Percentiles rank a stretch among this genome's conserved stretches.
Evolutionary conservation across 2,888 invertebrate genomes (phyloP).

Genomic region (Clepsis dumicolana): DNA sequence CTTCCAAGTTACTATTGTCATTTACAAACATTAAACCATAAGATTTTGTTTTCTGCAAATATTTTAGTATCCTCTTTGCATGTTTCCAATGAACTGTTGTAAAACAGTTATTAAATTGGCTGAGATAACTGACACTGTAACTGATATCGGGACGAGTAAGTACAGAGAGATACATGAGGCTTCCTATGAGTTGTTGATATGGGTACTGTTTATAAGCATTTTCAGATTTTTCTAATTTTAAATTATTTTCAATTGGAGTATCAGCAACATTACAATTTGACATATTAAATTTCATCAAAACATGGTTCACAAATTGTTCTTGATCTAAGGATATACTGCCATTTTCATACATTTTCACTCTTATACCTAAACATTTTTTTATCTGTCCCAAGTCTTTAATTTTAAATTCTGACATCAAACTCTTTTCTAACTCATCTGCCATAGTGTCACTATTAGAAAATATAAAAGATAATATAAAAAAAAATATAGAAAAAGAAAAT

Average conservation of each 20-base stretch:
- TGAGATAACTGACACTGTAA: not conserved
- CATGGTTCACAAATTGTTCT: slow-evolving; percentile 10
- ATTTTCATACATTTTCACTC: slow-evolving; percentile 15
- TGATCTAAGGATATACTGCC: slow-evolving; percentile 23
- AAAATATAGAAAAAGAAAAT: too few relatives aligned
- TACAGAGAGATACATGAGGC: slow-evolving; percentile 15
- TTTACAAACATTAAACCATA: slow-evolving; percentile 35
- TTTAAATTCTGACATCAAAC: not conserved
- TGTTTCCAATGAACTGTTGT: slow-evolving; percentile 4
- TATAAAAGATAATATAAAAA: too few relatives aligned
- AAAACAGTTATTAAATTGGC: slow-evolving; percentile 12
- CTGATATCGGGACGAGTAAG: not conserved
- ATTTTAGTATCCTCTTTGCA: too few relatives aligned
- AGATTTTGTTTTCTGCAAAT: slow-evolving; percentile 38
- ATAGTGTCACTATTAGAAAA: not conserved
- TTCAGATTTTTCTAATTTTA: slow-evolving; percentile 30
- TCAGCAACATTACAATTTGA: slow-evolving; percentile 17
- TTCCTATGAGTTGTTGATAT: slow-evolving; percentile 22
- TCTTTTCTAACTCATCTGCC: slow-evolving; percentile 1
- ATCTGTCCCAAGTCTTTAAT: too few relatives aligned
- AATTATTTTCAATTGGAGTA: slow-evolving; percentile 33
- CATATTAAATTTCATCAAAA: slow-evolving; percentile 36
- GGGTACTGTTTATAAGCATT: not conserved
- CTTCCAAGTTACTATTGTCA: slow-evolving; percentile 21
- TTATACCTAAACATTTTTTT: slow-evolving; percentile 31